Base-by-base conservation (phyloP, 2,113 vertebrate genomes). In the Helogale parvula region DNA sequence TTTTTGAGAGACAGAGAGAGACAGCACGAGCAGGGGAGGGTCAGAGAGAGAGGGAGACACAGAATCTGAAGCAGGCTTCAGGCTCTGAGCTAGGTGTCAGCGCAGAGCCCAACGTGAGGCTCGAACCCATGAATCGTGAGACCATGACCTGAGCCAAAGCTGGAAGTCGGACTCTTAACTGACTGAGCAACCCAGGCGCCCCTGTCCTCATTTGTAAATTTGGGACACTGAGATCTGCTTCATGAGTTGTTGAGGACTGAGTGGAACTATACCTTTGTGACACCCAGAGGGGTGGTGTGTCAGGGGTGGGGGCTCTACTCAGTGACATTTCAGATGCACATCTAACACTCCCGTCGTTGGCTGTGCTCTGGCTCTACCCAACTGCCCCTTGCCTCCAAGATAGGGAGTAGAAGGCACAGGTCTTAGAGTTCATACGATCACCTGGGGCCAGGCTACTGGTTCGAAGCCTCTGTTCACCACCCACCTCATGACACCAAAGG, bases 261-360 rank as follows among this genome's bases (percentile, higher is more conserved):
- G 27, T 19, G 17, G 72, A 17, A 41, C 31, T 71, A 5, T 16
- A 4, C 14, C 10, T 5, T 29, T 81, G 57, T 80, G 11, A 6
- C 13, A 23, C 12, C 12, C 38, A 74, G 13, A 54, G 35, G 52
- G 27, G 76, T 50, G 33, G 16, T n/a, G 52, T 80, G 23, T 52
- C 4, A 41, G 2, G 45, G 33, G 0, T 9, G 12, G 38, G 8
- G 27, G 66, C 71, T 21, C 2, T 17, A 38, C 71, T 47, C 8
- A 0, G 10, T 0, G 2, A 14, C 41, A 16, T 38, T 65, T 16
- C 4, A 6, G 57, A 21, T 2, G 13, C 5, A 31, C 29, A 14
- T 12, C 35, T 21, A 7, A 7, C 1, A 9, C 4, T 8, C 8
- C 35, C 3, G 9, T 29, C 5, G 15, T 11, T 0, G 0, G 5